These are phyloP conservation scores for Neocrepidodera transversa DNA, from an alignment of 2,888 invertebrate species.

Conservation along the genomic window DNA sequence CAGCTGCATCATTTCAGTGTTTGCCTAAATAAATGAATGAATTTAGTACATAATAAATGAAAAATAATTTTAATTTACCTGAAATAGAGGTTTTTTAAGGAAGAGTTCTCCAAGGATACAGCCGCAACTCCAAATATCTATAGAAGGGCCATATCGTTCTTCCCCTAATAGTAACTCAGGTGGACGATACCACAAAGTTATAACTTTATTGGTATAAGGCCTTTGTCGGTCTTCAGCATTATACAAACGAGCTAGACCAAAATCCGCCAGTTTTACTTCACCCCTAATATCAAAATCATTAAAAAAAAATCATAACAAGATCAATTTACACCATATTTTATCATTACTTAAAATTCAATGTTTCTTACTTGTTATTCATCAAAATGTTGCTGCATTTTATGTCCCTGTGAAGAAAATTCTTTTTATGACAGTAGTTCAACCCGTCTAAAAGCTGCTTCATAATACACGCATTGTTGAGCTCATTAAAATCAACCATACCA, in stretches of 20 bases:
- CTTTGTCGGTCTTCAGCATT: constrained; percentile 93
- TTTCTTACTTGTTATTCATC: constrained; percentile 97
- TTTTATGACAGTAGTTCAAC: constrained; percentile 95
- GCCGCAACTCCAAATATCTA: constrained; percentile 99
- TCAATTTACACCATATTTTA: neutral
- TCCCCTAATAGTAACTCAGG: constrained; percentile 96
- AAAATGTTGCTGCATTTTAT: constrained; percentile 99
- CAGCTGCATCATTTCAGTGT: constrained; percentile 90
- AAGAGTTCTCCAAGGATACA: constrained; percentile 99
- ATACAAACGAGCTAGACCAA: constrained; percentile 95
- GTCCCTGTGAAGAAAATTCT: constrained; percentile 97
- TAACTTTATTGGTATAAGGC: constrained; percentile 98
- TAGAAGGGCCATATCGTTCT: constrained; percentile 95
- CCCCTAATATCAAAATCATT: constrained; percentile 72
- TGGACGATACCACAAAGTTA: constrained; percentile 98
- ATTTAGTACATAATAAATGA: too few relatives aligned
- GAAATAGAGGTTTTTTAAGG: constrained; percentile 93
- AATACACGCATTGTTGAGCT: constrained; percentile 95
- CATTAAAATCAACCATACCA: constrained; percentile 94
- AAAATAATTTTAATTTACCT: constrained; percentile 67
- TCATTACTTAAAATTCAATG: neutral
- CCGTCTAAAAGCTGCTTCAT: constrained; percentile 97
- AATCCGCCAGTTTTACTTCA: constrained; percentile 98
- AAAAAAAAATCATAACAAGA: too few relatives aligned
- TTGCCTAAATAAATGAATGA: constrained; percentile 84